Conservation (phyloP, 2,113 vertebrate genomes). For the Gasterosteus nipponicus region DNA sequence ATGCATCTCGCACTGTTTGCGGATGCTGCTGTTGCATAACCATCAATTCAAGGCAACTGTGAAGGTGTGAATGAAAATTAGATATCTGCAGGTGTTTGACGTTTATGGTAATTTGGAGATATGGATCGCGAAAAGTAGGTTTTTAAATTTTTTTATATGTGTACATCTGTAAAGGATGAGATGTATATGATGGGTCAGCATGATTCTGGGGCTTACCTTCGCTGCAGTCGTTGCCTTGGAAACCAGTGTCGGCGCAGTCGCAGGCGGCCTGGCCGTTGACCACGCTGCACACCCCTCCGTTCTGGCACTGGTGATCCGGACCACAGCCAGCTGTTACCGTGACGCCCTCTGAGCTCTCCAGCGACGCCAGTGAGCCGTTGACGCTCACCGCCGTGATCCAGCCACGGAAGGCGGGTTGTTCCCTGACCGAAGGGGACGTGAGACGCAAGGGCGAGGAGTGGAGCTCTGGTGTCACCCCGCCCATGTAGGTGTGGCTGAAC, state of each 20-base stretch:
- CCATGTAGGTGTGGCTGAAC: slow-evolving; percentile 94
- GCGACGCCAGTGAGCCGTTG: slow-evolving; percentile 83
- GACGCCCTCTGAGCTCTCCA: slow-evolving; percentile 89
- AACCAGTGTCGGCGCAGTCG: slow-evolving; percentile 96
- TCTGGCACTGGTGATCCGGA: slow-evolving; percentile 90
- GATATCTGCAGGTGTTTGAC: slow-evolving; percentile 27
- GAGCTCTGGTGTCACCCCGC: slow-evolving; percentile 91
- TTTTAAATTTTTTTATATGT: slow-evolving; percentile 19
- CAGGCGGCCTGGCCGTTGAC: slow-evolving; percentile 92
- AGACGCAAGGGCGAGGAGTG: slow-evolving; percentile 89
- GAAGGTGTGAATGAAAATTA: slow-evolving; percentile 61
- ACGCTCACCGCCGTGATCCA: slow-evolving; percentile 93
- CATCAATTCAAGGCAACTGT: slow-evolving; percentile 38
- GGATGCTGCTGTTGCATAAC: slow-evolving; percentile 51
- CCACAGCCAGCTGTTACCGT: slow-evolving; percentile 85
- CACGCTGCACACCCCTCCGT: slow-evolving; percentile 95
- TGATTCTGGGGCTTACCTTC: slow-evolving; percentile 91
- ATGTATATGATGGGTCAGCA: slow-evolving; percentile 73
- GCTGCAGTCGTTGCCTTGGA: slow-evolving; percentile 98
- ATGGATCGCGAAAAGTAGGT: slow-evolving; percentile 10
- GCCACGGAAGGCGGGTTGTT: slow-evolving; percentile 91
- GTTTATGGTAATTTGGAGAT: slow-evolving; percentile 14
- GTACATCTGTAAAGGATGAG: slow-evolving; percentile 56
- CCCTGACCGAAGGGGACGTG: slow-evolving; percentile 88
- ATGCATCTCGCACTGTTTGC: slow-evolving; percentile 62